Conservation (phyloP, 2,113 vertebrate species). For the Sapajus apella region DNA sequence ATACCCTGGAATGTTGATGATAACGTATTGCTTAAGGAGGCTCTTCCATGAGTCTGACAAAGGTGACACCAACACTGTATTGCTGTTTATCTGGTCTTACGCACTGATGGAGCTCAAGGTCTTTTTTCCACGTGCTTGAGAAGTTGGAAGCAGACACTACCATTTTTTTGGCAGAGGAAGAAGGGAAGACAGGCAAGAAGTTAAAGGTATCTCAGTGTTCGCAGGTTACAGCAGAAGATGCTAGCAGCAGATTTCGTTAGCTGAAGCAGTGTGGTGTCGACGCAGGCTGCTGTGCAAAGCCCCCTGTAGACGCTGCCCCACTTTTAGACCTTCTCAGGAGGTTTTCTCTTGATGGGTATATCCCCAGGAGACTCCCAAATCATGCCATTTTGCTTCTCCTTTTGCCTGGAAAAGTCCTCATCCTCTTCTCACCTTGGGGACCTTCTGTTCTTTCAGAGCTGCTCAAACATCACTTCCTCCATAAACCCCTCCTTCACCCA, state of each 20-base stretch:
- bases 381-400: neutral
- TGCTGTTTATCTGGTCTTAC: neutral
- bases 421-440: constrained; percentile 10
- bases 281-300: neutral
- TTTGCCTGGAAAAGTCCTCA: constrained; percentile 63
- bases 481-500: neutral
- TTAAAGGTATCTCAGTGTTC: neutral
- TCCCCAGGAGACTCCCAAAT: constrained; percentile 55
- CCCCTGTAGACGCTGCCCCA: neutral
- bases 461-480: constrained; percentile 33
- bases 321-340: neutral
- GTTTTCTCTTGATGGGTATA: neutral
- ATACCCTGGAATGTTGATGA: neutral
- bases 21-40: neutral
- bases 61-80: rapidly evolving
- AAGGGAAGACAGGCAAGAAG: neutral
- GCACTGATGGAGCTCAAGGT: neutral
- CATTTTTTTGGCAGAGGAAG: neutral
- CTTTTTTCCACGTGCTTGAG: neutral
- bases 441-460: neutral
- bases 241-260: neutral
- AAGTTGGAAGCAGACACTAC: neutral
- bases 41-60: neutral
- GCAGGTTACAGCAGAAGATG: neutral
- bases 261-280: neutral